A percentile compares a stretch with the other conserved stretches of the same genome.
Evolutionary conservation across 1,140 invertebrate species (phyloP).

Genomic region (Drosophila nikananu): DNA sequence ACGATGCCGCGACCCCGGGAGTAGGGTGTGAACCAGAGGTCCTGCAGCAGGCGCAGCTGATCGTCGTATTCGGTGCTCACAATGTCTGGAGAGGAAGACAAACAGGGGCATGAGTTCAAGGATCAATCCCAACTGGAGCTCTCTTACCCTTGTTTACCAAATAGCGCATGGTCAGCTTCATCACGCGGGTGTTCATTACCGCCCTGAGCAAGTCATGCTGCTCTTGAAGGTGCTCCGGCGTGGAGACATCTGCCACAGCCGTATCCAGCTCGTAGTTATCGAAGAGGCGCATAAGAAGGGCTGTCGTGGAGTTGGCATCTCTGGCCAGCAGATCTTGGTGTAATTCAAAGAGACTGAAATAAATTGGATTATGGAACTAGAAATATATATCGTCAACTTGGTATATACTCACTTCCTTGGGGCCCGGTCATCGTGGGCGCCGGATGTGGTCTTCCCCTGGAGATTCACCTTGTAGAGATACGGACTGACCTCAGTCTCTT

Average conservation of each 20-base stretch:
- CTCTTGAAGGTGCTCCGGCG: conserved; percentile 90
- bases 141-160: conserved; percentile 66
- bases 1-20: conserved; percentile 90
- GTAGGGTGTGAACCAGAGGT: conserved; percentile 93
- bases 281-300: conserved; percentile 88
- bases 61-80: conserved; percentile 86
- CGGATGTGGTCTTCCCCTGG: conserved; percentile 89
- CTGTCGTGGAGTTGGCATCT: conserved; percentile 87
- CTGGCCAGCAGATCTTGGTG: conserved; percentile 74
- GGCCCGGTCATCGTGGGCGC: conserved; percentile 89
- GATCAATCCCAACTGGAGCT: conserved; percentile 86
- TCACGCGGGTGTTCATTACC: conserved; percentile 90
- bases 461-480: conserved; percentile 74
- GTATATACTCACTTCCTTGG: conserved; percentile 87
- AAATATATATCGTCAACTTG: background rate
- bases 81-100: conserved; percentile 16
- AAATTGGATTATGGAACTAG: no score
- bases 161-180: conserved; percentile 88
- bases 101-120: background rate
- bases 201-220: conserved; percentile 91
- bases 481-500: conserved; percentile 61
- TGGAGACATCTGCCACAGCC: conserved; percentile 90
- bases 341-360: conserved; percentile 68
- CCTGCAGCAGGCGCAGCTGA: conserved; percentile 90
- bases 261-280: conserved; percentile 92